Conservation (phyloP, 2,113 vertebrate genomes). For the Epinephelus lanceolatus region DNA sequence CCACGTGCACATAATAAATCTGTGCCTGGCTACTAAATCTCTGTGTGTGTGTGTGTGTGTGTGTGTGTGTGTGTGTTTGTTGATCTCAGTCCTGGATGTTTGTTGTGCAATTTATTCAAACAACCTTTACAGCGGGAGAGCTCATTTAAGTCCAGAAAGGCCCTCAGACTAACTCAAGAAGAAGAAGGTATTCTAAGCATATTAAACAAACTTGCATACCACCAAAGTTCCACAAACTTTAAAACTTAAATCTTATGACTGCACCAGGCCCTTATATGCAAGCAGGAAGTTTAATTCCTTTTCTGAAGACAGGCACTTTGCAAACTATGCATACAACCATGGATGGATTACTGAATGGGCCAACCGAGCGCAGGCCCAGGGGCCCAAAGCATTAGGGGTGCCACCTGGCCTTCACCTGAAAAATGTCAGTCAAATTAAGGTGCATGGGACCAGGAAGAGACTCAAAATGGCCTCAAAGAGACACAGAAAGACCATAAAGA, state of each 20-base stretch:
- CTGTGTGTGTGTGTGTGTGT: conserved; percentile 7
- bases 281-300: background rate
- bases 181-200: background rate
- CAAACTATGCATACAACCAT: background rate
- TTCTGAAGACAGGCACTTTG: background rate
- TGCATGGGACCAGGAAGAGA: too few relatives aligned
- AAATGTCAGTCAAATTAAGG: too few relatives aligned
- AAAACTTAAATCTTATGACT: background rate
- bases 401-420: too few relatives aligned
- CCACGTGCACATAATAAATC: background rate
- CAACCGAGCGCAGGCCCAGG: too few relatives aligned
- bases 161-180: background rate
- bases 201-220: background rate
- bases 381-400: too few relatives aligned
- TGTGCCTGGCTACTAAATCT: conserved; percentile 26
- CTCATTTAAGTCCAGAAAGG: conserved; percentile 20
- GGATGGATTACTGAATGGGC: too few relatives aligned
- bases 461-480: too few relatives aligned
- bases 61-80: conserved; percentile 20
- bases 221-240: conserved; percentile 8
- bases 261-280: background rate
- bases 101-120: conserved; percentile 27
- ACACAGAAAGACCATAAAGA: too few relatives aligned
- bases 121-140: conserved; percentile 23
- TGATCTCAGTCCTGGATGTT: background rate